These are phyloP conservation scores for Blomia tropicalis DNA, from an alignment of 2,888 invertebrate genomes.

Conservation along the genomic window DNA sequence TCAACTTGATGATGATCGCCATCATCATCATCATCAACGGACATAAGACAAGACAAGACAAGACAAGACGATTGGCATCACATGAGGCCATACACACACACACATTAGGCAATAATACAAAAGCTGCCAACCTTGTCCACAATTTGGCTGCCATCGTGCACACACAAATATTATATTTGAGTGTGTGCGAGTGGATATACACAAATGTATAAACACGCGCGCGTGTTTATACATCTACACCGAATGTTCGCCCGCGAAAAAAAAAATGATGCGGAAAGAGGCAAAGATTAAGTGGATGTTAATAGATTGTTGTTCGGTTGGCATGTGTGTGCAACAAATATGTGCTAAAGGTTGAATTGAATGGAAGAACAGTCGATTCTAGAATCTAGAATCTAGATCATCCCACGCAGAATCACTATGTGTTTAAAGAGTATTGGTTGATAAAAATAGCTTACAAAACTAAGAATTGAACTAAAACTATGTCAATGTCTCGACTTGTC, in stretches of 20 bases:
- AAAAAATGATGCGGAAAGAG: background rate
- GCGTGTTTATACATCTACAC: background rate
- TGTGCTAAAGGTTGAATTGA: conserved; percentile 6
- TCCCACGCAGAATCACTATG: background rate
- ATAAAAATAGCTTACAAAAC: background rate
- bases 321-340: no score
- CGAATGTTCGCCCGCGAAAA: background rate
- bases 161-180: background rate
- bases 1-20: background rate
- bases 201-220: background rate
- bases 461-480: background rate
- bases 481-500: conserved; percentile 2
- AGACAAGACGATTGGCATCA: background rate
- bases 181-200: background rate
- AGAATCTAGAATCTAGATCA: background rate
- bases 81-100: no score
- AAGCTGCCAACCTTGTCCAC: conserved; percentile 8
- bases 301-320: no score
- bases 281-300: no score
- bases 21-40: background rate
- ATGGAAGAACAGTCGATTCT: background rate
- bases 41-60: background rate
- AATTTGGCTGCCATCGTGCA: background rate
- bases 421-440: no score
- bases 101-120: no score